Evolutionary conservation across 2,888 invertebrate genomes (phyloP).

Genomic region (Mesorhabditis belari): DNA sequence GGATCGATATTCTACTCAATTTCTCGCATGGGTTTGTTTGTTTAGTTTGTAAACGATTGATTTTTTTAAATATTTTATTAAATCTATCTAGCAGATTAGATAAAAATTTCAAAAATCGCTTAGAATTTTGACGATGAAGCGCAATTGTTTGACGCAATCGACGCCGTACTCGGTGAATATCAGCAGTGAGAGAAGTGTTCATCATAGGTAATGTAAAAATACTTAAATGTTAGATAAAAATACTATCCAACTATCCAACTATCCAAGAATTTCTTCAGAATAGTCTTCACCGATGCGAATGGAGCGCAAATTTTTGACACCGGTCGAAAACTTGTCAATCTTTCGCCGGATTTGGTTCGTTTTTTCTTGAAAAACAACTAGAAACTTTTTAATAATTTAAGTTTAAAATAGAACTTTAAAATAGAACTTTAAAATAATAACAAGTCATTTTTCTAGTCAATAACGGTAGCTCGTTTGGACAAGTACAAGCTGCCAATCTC

Average conservation of each 20-base stretch:
- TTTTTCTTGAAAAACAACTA: neutral
- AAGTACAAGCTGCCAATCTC: slow-evolving; percentile 14
- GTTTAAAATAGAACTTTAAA: too few species aligned
- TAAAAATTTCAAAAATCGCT: slow-evolving; percentile 1
- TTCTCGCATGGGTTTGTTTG: slow-evolving; percentile 15
- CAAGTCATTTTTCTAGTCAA: slow-evolving; percentile 5
- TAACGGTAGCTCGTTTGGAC: slow-evolving; percentile 12
- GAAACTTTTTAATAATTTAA: too few species aligned
- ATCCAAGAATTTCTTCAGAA: slow-evolving; percentile 6
- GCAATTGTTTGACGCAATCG: slow-evolving; percentile 23
- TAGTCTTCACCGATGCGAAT: slow-evolving; percentile 7
- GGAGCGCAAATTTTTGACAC: slow-evolving; percentile 8
- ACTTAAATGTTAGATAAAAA: neutral
- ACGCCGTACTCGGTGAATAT: slow-evolving; percentile 27
- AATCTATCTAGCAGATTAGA: slow-evolving; percentile 7
- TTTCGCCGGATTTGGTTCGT: slow-evolving; percentile 5
- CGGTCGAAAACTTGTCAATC: slow-evolving; percentile 3
- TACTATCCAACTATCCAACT: neutral
- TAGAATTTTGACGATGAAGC: slow-evolving; percentile 19
- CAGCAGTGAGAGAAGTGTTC: slow-evolving; percentile 13
- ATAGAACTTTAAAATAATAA: neutral
- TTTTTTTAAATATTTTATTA: slow-evolving; percentile 3
- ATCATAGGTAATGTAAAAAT: slow-evolving; percentile 21
- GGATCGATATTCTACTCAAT: slow-evolving; percentile 35
- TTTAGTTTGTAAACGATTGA: neutral